Evolutionary conservation across 1,140 invertebrate species (phyloP).

Genomic region (Rhynchophorus ferrugineus): DNA sequence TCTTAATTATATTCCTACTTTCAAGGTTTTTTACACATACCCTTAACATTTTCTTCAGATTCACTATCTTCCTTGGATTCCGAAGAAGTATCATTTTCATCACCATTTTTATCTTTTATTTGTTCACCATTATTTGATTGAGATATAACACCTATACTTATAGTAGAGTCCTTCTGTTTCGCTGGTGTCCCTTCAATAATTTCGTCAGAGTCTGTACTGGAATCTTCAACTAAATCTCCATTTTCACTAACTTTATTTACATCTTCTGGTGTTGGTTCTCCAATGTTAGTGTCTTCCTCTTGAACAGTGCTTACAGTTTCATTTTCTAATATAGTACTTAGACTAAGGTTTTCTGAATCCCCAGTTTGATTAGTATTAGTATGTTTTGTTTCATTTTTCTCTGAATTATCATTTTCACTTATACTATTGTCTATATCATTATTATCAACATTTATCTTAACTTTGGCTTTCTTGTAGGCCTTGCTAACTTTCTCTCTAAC

Average conservation of each 20-base stretch:
- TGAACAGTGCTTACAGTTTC: background rate
- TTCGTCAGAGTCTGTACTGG: background rate
- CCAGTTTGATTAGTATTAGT: background rate
- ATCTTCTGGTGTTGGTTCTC: background rate
- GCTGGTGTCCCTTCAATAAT: background rate
- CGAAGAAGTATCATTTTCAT: background rate
- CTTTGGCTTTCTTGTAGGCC: constrained; percentile 10
- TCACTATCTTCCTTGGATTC: too few relatives aligned
- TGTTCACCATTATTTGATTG: background rate
- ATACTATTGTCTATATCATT: background rate
- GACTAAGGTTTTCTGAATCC: background rate
- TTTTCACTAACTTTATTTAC: background rate
- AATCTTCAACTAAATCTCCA: background rate
- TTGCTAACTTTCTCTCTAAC: constrained; percentile 11
- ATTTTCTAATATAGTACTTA: background rate
- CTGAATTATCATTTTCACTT: background rate
- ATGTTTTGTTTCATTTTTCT: background rate
- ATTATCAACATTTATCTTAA: background rate
- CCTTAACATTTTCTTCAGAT: constrained; percentile 4
- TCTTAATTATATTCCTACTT: background rate
- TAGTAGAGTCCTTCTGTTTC: background rate
- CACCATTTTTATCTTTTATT: background rate
- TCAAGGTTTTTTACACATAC: background rate
- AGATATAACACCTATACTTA: background rate
- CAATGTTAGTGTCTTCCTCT: background rate